Conservation (phyloP, 2,888 invertebrate genomes). For the Pardosa pseudoannulata region DNA sequence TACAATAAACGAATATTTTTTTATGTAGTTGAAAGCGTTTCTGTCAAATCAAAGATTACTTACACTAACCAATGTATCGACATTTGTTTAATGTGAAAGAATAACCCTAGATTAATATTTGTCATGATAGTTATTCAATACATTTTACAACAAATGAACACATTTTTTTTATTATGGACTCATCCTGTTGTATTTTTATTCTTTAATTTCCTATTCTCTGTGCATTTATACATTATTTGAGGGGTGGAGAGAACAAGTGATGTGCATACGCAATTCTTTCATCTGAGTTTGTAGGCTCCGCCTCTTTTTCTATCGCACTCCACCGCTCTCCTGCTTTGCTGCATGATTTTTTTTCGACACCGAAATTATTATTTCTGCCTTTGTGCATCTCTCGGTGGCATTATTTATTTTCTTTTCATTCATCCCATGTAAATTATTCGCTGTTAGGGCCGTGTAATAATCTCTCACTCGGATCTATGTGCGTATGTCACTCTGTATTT, state of each 20-base stretch:
- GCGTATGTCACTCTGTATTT: too few relatives aligned
- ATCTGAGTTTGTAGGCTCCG: not conserved
- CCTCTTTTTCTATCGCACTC: not conserved
- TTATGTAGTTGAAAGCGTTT: too few relatives aligned
- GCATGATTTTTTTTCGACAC: not conserved
- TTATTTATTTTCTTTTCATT: too few relatives aligned
- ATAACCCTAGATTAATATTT: too few relatives aligned
- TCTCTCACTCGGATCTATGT: too few relatives aligned
- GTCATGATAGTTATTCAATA: not conserved
- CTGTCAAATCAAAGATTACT: too few relatives aligned
- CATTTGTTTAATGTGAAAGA: too few relatives aligned
- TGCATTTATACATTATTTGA: not conserved
- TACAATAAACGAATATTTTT: too few relatives aligned
- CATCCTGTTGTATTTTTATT: not conserved
- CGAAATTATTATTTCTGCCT: not conserved
- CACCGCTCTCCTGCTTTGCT: not conserved
- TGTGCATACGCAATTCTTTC: not conserved
- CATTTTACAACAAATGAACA: not conserved
- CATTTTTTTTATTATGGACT: not conserved
- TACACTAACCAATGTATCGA: too few relatives aligned
- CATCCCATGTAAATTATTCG: too few relatives aligned
- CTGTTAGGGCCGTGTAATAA: too few relatives aligned
- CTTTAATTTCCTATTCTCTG: not conserved
- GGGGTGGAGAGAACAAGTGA: constrained; percentile 1
- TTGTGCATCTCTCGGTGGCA: not conserved